Conservation (phyloP, 2,113 vertebrate species). For the Psettodes erumei region DNA sequence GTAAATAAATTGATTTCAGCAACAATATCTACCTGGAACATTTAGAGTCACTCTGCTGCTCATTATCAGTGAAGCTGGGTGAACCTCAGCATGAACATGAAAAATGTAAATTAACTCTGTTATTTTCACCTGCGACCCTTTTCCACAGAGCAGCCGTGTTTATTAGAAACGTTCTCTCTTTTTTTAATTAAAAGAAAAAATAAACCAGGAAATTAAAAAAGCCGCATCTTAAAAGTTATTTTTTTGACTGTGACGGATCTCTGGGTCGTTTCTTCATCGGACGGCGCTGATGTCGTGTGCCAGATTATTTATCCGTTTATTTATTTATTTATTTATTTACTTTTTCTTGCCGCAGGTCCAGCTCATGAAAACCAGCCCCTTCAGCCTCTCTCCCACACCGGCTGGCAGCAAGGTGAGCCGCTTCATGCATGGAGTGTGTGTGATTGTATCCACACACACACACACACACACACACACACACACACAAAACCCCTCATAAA, state of each 20-base stretch:
- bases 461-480: no score
- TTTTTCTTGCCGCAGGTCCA: conserved; percentile 77
- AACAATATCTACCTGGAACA: not conserved
- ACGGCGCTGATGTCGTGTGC: not conserved
- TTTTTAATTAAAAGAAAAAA: no score
- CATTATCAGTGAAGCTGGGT: no score
- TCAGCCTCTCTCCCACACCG: conserved; percentile 83
- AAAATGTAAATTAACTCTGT: no score
- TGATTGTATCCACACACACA: no score
- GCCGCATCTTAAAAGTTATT: no score
- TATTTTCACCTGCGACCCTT: no score
- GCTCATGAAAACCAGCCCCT: conserved; percentile 85
- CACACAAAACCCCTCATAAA: no score
- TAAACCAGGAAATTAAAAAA: no score
- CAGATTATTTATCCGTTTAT: not conserved
- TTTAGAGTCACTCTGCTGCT: not conserved
- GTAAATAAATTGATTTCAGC: not conserved
- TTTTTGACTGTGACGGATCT: not conserved
- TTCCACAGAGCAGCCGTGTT: not conserved
- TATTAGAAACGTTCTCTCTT: not conserved
- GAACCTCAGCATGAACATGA: no score
- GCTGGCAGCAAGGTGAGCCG: conserved; percentile 86
- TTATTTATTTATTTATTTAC: not conserved
- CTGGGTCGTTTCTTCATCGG: not conserved
- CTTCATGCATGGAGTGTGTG: not conserved